These are phyloP conservation scores for Solenopsis fugax DNA, from an alignment of 1,140 invertebrate genomes.

Conservation along the genomic window DNA sequence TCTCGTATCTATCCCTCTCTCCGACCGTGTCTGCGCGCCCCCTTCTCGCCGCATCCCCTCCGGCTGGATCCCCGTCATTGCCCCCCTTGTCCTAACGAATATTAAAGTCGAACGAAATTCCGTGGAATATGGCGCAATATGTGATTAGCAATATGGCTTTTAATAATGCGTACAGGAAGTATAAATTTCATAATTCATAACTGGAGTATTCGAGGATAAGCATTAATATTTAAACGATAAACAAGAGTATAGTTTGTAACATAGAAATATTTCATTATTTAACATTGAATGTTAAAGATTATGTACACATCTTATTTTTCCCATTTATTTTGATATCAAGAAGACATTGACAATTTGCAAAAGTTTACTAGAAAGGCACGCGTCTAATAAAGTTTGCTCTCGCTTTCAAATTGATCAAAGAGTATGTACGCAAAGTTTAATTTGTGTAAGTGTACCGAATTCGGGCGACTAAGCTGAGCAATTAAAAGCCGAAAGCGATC, in stretches of 20 bases:
- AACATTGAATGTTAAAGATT: neutral
- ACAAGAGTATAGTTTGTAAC: neutral
- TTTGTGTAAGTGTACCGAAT: neutral
- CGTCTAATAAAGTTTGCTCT: neutral
- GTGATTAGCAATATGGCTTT: slow-evolving; percentile 7
- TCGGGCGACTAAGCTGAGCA: neutral
- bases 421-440: neutral
- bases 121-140: neutral
- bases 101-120: slow-evolving; percentile 45
- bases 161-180: neutral
- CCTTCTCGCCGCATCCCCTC: neutral
- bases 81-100: slow-evolving; percentile 27
- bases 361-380: neutral
- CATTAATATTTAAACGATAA: neutral
- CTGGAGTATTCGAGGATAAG: neutral
- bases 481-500: slow-evolving; percentile 65
- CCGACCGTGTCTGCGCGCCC: neutral
- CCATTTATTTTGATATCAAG: neutral
- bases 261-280: neutral
- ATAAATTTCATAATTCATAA: slow-evolving; percentile 22
- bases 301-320: neutral
- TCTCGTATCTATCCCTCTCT: neutral
- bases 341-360: neutral
- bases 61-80: neutral
- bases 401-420: neutral